phyloP scores from a whole-genome alignment of 30 jellyfish, hydroid and myxozoan species.

The Aurelia sp. region DNA sequence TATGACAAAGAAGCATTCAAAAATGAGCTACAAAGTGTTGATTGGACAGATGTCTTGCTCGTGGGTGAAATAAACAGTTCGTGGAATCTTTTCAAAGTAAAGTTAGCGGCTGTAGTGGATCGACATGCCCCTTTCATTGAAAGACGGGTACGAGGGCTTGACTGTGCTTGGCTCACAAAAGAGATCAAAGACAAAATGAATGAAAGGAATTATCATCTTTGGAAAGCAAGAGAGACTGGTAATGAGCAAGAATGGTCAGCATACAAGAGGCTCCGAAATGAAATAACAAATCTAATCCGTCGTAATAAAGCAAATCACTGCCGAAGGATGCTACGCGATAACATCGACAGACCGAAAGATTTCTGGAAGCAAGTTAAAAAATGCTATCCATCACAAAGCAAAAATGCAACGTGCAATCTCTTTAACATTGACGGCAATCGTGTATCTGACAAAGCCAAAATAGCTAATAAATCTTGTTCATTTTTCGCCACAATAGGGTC shows the following conservation, averaged over 20 bases:
- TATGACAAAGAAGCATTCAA: constrained; percentile 72
- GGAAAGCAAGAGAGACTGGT: constrained; percentile 45
- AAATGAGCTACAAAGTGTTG: constrained; percentile 58
- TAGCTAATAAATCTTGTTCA: constrained; percentile 49
- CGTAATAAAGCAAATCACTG: constrained; percentile 71
- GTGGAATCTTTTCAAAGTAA: constrained; percentile 56
- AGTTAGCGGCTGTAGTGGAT: constrained; percentile 35
- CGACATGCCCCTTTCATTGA: constrained; percentile 40
- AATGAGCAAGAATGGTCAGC: constrained; percentile 2
- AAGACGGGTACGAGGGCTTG: constrained; percentile 46
- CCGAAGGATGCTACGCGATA: constrained; percentile 49
- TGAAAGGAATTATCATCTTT: constrained; percentile 60
- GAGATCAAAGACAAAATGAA: constrained; percentile 53
- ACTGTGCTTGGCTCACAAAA: constrained; percentile 65
- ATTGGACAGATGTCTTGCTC: constrained; percentile 43
- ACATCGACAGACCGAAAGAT: constrained; percentile 45
- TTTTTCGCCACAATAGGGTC: constrained; percentile 61
- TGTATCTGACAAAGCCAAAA: constrained; percentile 56
- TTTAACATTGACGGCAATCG: constrained; percentile 30
- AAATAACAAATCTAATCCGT: constrained; percentile 63
- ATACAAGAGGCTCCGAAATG: constrained; percentile 52
- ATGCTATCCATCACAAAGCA: constrained; percentile 69
- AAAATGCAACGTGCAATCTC: constrained; percentile 35
- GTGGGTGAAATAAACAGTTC: constrained; percentile 48
- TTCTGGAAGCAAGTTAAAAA: constrained; percentile 60